phyloP scores from a whole-genome alignment of 1,140 invertebrate species.

The Scaptomyza graminum region DNA sequence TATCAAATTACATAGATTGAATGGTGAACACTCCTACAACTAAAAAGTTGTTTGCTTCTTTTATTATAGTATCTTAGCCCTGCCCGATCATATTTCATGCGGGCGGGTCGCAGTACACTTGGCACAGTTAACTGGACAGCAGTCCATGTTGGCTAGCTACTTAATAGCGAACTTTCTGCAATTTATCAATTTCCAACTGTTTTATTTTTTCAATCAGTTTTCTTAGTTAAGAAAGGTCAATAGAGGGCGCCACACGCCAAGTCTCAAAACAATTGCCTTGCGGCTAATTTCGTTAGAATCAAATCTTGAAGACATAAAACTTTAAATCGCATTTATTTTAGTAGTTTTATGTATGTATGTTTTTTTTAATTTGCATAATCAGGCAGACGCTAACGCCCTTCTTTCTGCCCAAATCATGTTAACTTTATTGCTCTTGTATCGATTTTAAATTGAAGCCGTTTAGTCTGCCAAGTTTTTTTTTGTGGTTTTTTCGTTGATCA shows the following conservation, averaged over 20 bases:
- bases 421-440: conserved; percentile 49
- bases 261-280: conserved; percentile 13
- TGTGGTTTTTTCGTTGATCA: conserved; percentile 47
- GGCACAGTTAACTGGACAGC: conserved; percentile 18
- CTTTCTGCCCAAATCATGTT: conserved; percentile 40
- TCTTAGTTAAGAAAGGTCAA: conserved; percentile 37
- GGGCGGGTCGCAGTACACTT: conserved; percentile 33
- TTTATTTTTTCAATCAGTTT: conserved; percentile 8
- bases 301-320: conserved; percentile 31
- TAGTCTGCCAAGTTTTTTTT: conserved; percentile 39
- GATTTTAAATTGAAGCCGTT: conserved; percentile 40
- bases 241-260: conserved; percentile 43
- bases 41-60: conserved; percentile 10
- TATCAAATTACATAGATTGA: conserved; percentile 23
- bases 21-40: conserved; percentile 36
- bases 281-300: conserved; percentile 37
- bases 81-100: conserved; percentile 58
- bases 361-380: conserved; percentile 35
- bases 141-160: conserved; percentile 16
- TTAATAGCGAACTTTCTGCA: conserved; percentile 52
- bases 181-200: conserved; percentile 51
- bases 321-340: conserved; percentile 9
- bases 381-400: conserved; percentile 1
- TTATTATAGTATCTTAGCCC: conserved; percentile 16
- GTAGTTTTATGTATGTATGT: conserved; percentile 1